Evolutionary conservation across 2,113 vertebrate species (phyloP), one percentile per base, ranked within the genome.

Genomic region (Pseudolaguvia tuberculata): DNA sequence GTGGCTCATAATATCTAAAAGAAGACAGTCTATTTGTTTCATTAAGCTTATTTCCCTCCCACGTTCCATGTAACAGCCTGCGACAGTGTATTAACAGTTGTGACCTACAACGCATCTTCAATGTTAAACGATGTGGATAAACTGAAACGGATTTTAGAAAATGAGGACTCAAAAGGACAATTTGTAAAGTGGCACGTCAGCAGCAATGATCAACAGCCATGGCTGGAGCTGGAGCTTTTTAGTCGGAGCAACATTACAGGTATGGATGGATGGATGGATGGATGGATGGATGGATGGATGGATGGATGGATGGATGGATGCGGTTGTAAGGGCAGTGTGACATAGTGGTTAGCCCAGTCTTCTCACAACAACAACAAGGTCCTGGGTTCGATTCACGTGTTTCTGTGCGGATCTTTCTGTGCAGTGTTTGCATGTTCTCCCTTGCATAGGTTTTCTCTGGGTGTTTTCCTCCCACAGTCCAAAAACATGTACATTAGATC

Each of bases 171-270:
- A 0, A 15, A 55, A 52, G 83, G 62, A 0, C 1, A 82, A 0
- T 72, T 82, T 18, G 66, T 85, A 7, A 82, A 84, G 25, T 94
- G 93, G 93, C 79, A 85, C 0, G 85, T 92, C 0, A 72, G 80
- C 52, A 15, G 66, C 0, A 1, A 70, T 0, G 80, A 91, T 0
- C n/a, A 42, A 1, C 69, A 71, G 0, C 79, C 92, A 0, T 94
- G 93, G 93, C 83, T 94, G 77, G 90, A 92, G 82, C 77, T 94
- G 77, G 92, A 92, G 73, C 85, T 95, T 31, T 85, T 84, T 20
- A 86, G 88, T n/a, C 92, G 83, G 84, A 90, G 81, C 81, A 93
- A 57, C 0, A 11, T 95, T 78, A 92, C 92, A 84, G 93, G 94
- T 94, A 42, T 42, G 9, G 39, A 42, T 42, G 39, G 39, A 42